Evolutionary conservation across 2,888 invertebrate genomes (phyloP).

Genomic region (Heliconius erato): DNA sequence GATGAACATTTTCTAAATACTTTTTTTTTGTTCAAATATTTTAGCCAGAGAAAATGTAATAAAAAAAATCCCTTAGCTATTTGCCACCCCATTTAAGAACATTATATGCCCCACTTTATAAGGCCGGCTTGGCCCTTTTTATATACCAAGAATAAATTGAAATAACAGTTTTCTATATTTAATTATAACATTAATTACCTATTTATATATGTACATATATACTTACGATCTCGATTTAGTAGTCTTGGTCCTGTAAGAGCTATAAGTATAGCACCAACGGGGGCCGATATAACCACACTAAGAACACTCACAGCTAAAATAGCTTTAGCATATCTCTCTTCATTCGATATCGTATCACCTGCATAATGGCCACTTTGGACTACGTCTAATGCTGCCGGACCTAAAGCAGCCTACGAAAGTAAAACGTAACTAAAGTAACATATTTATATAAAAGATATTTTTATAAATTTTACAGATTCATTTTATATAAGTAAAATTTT

Average conservation of each 20-base stretch:
- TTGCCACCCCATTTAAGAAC: background rate
- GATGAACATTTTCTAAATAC: no score
- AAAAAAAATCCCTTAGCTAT: no score
- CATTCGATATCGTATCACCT: constrained; percentile 68
- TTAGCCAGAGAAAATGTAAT: no score
- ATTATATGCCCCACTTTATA: no score
- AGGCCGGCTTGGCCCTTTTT: background rate
- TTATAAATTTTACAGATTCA: no score
- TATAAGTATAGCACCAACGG: constrained; percentile 89
- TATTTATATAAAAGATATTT: background rate
- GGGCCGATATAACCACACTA: constrained; percentile 91
- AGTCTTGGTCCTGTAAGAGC: constrained; percentile 88
- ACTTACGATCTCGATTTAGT: constrained; percentile 64
- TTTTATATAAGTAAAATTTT: no score
- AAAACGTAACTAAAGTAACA: background rate
- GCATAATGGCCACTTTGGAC: constrained; percentile 74
- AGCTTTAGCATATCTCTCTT: constrained; percentile 84
- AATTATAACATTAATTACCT: background rate
- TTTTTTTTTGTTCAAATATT: no score
- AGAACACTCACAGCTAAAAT: constrained; percentile 90
- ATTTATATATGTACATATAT: background rate
- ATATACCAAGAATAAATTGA: background rate
- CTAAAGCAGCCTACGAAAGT: constrained; percentile 87
- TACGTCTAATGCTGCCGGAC: constrained; percentile 88
- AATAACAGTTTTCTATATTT: background rate